These are phyloP conservation scores for mouse (Mus musculus) DNA, from an alignment of 2,113 vertebrate species.

Conservation along the genomic window GRCm39 chr16:45229501-45230000, in stretches of 20 bases:
- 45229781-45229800: neutral
- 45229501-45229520: neutral
- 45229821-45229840: neutral
- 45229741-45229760: too few relatives aligned
- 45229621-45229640: neutral
- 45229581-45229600: neutral
- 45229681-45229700: neutral
- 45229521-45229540: neutral
- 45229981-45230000: neutral
- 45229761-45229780: neutral
- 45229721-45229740: neutral
- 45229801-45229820: neutral
- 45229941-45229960: neutral
- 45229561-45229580: neutral
- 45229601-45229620: neutral
- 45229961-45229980: neutral
- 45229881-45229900: neutral
- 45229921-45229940: neutral
- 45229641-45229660: neutral
- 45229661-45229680: neutral
- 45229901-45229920: neutral
- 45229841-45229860: neutral
- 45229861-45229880: neutral
- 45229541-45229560: neutral
- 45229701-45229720: neutral